These are phyloP conservation scores for Oscheius onirici DNA, from an alignment of 2,888 invertebrate species.

Conservation along the genomic window DNA sequence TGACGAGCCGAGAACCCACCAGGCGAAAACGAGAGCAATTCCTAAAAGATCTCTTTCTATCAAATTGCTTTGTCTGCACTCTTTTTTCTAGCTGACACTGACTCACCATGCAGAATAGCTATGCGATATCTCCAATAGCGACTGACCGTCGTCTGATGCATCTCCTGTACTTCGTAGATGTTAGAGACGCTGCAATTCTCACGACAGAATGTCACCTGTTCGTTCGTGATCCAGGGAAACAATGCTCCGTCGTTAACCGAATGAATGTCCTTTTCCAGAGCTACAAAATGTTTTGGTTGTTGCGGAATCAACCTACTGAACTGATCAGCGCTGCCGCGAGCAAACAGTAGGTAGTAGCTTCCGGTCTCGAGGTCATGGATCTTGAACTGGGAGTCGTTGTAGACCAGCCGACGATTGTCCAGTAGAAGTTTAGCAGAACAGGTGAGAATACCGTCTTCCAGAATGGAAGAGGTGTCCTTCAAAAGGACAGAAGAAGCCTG, in stretches of 20 bases:
- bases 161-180: conserved; percentile 20
- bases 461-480: conserved; percentile 41
- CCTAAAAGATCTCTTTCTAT: conserved; percentile 34
- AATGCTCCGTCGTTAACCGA: conserved; percentile 53
- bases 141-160: conserved; percentile 50
- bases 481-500: conserved; percentile 42
- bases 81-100: too few species aligned
- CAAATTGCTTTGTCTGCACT: too few species aligned
- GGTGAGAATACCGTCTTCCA: conserved; percentile 45
- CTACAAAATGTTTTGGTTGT: conserved; percentile 33
- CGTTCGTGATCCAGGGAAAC: conserved; percentile 59
- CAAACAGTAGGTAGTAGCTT: conserved; percentile 53
- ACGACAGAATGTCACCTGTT: conserved; percentile 36
- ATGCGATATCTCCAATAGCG: conserved; percentile 60
- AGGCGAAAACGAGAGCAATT: conserved; percentile 51
- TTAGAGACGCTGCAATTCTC: conserved; percentile 23
- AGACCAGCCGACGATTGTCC: conserved; percentile 43
- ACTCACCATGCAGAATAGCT: conserved; percentile 56
- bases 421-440: conserved; percentile 49
- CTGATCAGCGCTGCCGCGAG: conserved; percentile 53
- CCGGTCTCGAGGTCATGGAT: conserved; percentile 52
- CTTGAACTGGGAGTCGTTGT: conserved; percentile 46
- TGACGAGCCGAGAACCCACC: conserved; percentile 61
- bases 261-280: conserved; percentile 60
- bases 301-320: conserved; percentile 42